Base-by-base conservation (phyloP, 2,113 vertebrate species). In the Protomyctophum bolini region DNA sequence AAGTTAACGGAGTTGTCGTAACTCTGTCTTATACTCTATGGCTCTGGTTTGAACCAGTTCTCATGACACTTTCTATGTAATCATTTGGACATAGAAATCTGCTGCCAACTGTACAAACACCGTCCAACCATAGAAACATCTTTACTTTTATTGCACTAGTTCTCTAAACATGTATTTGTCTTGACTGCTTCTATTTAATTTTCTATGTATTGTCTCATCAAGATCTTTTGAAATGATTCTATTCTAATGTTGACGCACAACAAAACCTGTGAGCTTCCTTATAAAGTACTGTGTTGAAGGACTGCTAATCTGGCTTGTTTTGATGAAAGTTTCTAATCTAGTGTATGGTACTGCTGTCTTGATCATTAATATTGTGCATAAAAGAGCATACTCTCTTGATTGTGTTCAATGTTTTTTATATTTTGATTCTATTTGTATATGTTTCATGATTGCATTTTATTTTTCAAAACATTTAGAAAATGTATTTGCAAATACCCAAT, bases 71-170 rank as follows among this genome's bases (percentile, higher is more conserved):
- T 21, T 41, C 33, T 41, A 41, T 41, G 33, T 41, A 41, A 41
- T 41, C 21, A 21, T 21, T 21, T 21, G 21, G 33, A 41, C 33
- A 41, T 41, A 41, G 33, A 41, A 3, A 41, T 41, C 33, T 41
- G 33, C 33, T 41, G 33, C 33, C 33, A 3, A 41, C 33, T 6
- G 33, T 41, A 41, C 33, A 41, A 41, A 4, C 33, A 6, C 33
- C 33, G 33, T 41, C 33, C 33, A 41, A 41, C 33, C 33, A 52
- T 63, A 47, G 50, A 0, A 66, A 64, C 65, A 45, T n/a, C n/a
- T 74, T 68, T 85, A 79, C 67, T 58, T 70, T 80, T 80, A 78
- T 83, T 88, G 80, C 84, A 88, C 84, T 85, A 70, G 49, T 81
- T 79, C 15, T 84, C 33, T 58, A 45, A 12, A 73, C 73, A n/a